Evolutionary conservation across 2,797 vertebrate species (phyloP), one percentile per base, ranked within the genome.

Genomic region (Crocodylus rhombifer): DNA sequence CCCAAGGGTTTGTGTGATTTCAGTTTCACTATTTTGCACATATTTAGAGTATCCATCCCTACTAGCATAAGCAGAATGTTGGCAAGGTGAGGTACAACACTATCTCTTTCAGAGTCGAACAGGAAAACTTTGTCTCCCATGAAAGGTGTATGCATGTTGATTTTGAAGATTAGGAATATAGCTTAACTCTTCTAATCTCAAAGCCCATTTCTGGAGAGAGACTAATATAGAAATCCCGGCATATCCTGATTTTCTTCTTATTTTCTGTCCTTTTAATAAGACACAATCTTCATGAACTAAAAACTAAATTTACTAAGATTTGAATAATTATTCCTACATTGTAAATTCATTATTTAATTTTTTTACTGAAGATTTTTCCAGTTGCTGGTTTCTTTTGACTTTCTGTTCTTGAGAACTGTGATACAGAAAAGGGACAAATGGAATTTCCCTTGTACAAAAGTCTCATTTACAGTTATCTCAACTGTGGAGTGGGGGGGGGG

Each of bases 1-100:
- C 98, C 99, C 88, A 99, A 99, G 99, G 99, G 99, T 99, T 98
- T 98, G 99, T 99, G 97, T 96, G 98, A 97, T 97, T 97, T 98
- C 96, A 95, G 86, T 98, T 97, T 94, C 87, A 79, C 23, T 92
- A 62, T 93, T 55, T 83, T 92, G 65, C 28, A 57, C 84, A 28
- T 76, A 83, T 65, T 91, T 95, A 64, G 77, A 8, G 55, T 3
- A 3, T 55, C 71, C 51, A 77, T 92, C 74, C 7, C 2, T 55
- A 17, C 4, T 62, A 79, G 3, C 36, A 74, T n/a, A 92, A 83
- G 57, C 90, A 36, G 13, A 12, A 30, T 82, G 26, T 84, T 91
- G 65, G 79, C 91, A 76, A 69, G 25, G 42, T 95, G 71, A 78
- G n/a, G 2, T 88, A 12, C 30, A 60, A 17, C 85, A 61, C 10